These are phyloP conservation scores for Eremobia ochroleuca DNA, from an alignment of 2,888 invertebrate genomes.

Conservation along the genomic window DNA sequence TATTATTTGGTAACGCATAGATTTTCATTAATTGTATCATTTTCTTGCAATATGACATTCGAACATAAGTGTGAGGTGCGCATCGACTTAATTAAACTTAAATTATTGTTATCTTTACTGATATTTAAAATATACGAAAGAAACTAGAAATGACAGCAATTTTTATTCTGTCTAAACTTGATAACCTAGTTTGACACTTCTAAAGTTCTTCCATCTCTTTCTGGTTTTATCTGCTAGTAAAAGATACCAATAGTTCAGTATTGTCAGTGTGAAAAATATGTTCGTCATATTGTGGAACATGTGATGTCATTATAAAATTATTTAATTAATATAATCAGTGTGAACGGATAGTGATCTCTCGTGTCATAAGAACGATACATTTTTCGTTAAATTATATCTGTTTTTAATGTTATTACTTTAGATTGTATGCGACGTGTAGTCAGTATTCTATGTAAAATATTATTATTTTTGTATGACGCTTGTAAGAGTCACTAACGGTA, in stretches of 20 bases:
- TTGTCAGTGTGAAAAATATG: background rate
- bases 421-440: constrained; percentile 65
- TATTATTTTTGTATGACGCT: constrained; percentile 28
- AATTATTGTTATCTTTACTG: background rate
- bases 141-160: background rate
- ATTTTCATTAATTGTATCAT: constrained; percentile 25
- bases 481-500: background rate
- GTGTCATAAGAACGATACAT: constrained; percentile 71
- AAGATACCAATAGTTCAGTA: background rate
- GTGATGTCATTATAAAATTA: constrained; percentile 30
- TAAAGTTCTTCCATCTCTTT: background rate
- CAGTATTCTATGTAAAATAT: constrained; percentile 66
- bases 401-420: constrained; percentile 78
- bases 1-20: constrained; percentile 54
- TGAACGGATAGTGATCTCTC: constrained; percentile 71
- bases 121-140: background rate
- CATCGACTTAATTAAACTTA: background rate
- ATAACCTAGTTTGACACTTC: background rate
- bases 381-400: constrained; percentile 69
- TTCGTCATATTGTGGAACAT: constrained; percentile 25
- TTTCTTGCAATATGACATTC: constrained; percentile 20
- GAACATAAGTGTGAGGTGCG: background rate
- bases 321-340: constrained; percentile 31
- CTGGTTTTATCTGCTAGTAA: background rate
- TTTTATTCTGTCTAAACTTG: background rate